Percentiles rank a stretch among this genome's conserved stretches.
phyloP scores from a whole-genome alignment of 2,888 invertebrate species.

The Drosophila eohydei region DNA sequence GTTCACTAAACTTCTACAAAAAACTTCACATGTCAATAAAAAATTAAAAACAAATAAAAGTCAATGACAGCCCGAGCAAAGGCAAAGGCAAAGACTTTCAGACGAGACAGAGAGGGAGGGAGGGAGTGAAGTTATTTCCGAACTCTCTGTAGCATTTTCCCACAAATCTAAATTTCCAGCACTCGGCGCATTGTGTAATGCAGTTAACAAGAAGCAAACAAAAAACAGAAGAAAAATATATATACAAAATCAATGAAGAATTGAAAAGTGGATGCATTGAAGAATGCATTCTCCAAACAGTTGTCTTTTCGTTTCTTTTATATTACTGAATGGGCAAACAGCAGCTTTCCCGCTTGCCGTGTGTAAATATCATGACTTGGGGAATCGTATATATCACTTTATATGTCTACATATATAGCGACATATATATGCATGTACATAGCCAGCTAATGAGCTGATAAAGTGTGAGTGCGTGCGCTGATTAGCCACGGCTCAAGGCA shows the following conservation, averaged over 20 bases:
- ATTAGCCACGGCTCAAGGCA: conserved; percentile 61
- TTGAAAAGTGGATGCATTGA: conserved; percentile 63
- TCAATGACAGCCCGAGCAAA: conserved; percentile 58
- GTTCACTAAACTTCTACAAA: conserved; percentile 75
- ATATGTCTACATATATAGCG: conserved; percentile 10
- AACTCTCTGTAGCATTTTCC: conserved; percentile 61
- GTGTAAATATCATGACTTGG: conserved; percentile 60
- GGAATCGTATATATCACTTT: conserved; percentile 21
- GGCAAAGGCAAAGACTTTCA: background rate
- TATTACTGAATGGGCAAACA: conserved; percentile 60
- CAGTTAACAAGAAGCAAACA: conserved; percentile 80
- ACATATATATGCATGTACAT: conserved; percentile 10
- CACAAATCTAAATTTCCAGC: conserved; percentile 77
- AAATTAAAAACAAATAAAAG: conserved; percentile 81
- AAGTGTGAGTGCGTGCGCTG: conserved; percentile 51
- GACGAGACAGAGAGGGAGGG: background rate
- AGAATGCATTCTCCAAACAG: conserved; percentile 72
- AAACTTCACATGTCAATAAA: conserved; percentile 80
- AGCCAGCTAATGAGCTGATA: conserved; percentile 51
- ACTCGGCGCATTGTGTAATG: conserved; percentile 72
- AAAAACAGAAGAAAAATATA: conserved; percentile 11
- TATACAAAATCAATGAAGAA: conserved; percentile 71
- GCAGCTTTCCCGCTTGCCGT: conserved; percentile 49
- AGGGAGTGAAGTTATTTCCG: conserved; percentile 13
- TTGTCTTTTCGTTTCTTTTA: conserved; percentile 18